Evolutionary conservation across 2,113 vertebrate species (phyloP), one percentile per base, ranked within the genome.

Genomic region (Oxygymnocypris stewartii): DNA sequence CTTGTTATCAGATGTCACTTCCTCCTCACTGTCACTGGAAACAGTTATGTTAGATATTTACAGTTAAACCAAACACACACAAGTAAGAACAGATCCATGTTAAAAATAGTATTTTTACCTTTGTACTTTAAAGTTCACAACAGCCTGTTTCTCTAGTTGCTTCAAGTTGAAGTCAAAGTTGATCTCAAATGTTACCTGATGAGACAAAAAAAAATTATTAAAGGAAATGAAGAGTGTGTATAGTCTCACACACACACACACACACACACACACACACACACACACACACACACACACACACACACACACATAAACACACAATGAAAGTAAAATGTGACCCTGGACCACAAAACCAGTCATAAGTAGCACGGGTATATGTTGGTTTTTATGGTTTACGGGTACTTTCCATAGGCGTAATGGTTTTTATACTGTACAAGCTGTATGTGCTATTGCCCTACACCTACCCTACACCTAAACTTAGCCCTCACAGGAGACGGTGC

Each of bases 101-200:
- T 23, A 59, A 83, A 20, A 51, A 37, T 1, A 20, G 16, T 8
- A 10, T 54, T n/a, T 65, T 28, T 67, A 97, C 96, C 96, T 97
- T 67, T 89, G 82, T 0, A 94, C 94, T 44, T 2, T 90, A 89
- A 97, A 95, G 84, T 37, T 87, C 88, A 97, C 37, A 71, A 85
- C 65, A 31, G 95, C 93, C 79, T 90, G 77, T n/a, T 94, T 95
- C 88, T 94, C 94, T 88, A 95, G 93, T 79, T 94, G 93, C 82
- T 95, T 94, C 74, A 96, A 88, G 87, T 96, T 96, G 89, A 97
- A 96, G 89, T 97, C 96, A 78, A 97, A 97, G 89, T 91, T 95
- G 73, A 97, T 92, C 73, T 93, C 91, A 85, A 97, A 97, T 44
- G 91, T 94, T 40, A 96, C 94, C 96, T 97, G 81, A 59, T 3